Percentiles rank a stretch among this genome's conserved stretches.
Conservation (phyloP, 2,888 invertebrate genomes). For the Spodoptera littoralis region DNA sequence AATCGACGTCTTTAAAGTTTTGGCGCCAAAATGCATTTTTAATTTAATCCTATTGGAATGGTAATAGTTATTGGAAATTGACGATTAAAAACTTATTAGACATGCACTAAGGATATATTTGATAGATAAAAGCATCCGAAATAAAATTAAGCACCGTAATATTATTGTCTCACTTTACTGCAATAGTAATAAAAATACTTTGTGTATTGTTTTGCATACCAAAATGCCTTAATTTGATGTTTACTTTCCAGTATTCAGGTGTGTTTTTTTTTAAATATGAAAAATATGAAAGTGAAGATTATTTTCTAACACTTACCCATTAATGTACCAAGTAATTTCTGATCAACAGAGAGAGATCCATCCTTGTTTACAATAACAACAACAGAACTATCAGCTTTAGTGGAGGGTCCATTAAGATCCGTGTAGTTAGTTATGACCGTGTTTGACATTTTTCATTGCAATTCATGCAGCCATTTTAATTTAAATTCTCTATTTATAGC, state of each 20-base stretch:
- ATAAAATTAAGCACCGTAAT: no score
- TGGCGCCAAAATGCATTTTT: slow-evolving; percentile 59
- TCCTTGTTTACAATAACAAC: slow-evolving; percentile 96
- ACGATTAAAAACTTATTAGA: no score
- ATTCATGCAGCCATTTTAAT: slow-evolving; percentile 72
- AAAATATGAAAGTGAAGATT: background rate
- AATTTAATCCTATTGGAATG: no score
- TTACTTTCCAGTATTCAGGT: no score
- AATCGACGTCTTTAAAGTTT: slow-evolving; percentile 19
- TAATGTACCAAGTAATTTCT: slow-evolving; percentile 93
- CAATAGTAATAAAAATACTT: no score
- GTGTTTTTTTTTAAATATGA: no score
- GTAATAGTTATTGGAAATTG: no score
- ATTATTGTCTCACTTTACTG: no score
- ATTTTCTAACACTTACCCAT: slow-evolving; percentile 90
- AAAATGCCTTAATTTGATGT: no score
- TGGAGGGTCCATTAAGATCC: slow-evolving; percentile 85
- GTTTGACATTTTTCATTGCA: slow-evolving; percentile 85
- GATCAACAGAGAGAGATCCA: slow-evolving; percentile 94
- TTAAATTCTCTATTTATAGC: slow-evolving; percentile 84
- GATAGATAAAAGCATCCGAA: no score
- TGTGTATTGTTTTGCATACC: no score
- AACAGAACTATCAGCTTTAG: slow-evolving; percentile 91
- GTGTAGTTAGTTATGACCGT: slow-evolving; percentile 88
- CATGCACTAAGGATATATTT: no score